phyloP scores from a whole-genome alignment of 2,113 vertebrate species.

The Calidris pugnax region DNA sequence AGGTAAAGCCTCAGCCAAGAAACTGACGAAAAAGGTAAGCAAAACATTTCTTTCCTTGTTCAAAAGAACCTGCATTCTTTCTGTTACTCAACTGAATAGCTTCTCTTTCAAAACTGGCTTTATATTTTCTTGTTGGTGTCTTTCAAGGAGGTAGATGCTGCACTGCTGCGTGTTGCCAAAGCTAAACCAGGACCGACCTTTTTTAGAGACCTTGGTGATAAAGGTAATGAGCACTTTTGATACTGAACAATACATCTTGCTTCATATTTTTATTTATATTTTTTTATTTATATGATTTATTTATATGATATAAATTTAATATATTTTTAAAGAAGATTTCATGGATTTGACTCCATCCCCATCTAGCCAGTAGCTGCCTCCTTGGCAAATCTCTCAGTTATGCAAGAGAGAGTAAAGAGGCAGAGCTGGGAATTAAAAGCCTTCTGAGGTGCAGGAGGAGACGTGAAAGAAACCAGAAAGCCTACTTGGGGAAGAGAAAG shows the following conservation, averaged over 20 bases:
- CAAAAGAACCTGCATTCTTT: slow-evolving; percentile 52
- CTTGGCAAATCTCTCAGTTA: not conserved
- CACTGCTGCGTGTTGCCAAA: slow-evolving; percentile 76
- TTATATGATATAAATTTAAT: not conserved
- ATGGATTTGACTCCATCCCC: not conserved
- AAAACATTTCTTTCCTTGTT: slow-evolving; percentile 8
- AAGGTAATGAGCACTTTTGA: slow-evolving; percentile 76
- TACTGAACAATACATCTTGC: not conserved
- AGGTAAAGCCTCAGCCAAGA: slow-evolving; percentile 79
- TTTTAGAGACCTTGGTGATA: slow-evolving; percentile 92
- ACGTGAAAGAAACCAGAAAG: not conserved
- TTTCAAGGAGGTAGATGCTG: slow-evolving; percentile 84
- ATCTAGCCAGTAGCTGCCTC: not conserved
- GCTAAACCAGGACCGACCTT: slow-evolving; percentile 79
- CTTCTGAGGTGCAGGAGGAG: not conserved
- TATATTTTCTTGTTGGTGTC: slow-evolving; percentile 53
- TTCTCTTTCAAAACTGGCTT: slow-evolving; percentile 41
- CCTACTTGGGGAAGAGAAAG: not conserved
- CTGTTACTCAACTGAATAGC: slow-evolving; percentile 11
- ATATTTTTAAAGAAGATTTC: not conserved
- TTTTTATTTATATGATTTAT: too few relatives aligned
- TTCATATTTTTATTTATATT: not conserved
- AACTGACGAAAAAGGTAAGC: slow-evolving; percentile 79
- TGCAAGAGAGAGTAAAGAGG: not conserved
- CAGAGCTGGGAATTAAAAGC: not conserved